phyloP scores from a whole-genome alignment of 1,140 invertebrate genomes.

The Zaprionus taronus region DNA sequence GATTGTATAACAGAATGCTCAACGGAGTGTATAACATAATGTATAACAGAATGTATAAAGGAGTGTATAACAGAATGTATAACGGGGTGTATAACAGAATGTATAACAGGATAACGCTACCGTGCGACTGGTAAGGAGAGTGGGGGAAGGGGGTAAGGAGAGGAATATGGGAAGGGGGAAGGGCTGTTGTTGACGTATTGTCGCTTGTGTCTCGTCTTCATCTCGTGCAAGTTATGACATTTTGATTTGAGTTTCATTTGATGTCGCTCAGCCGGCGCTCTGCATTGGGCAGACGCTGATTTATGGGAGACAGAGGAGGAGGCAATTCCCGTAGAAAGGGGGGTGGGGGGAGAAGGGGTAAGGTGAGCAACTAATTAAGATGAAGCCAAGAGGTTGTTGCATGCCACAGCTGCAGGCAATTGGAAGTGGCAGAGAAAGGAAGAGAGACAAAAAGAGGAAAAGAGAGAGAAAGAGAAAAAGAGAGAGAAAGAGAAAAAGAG shows the following conservation, averaged over 20 bases:
- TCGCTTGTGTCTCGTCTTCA: slow-evolving; percentile 67
- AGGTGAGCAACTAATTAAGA: slow-evolving; percentile 47
- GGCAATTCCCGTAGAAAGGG: neutral
- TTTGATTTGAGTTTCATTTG: slow-evolving; percentile 79
- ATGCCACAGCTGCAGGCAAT: slow-evolving; percentile 37
- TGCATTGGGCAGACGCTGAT: slow-evolving; percentile 40
- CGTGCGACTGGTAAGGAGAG: slow-evolving; percentile 15
- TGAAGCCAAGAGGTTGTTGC: slow-evolving; percentile 22
- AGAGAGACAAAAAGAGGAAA: no score
- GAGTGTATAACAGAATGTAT: no score
- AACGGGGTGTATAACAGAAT: no score
- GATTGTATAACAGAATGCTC: no score
- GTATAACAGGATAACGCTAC: slow-evolving; percentile 21
- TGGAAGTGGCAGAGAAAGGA: neutral
- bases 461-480: no score
- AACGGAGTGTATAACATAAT: no score
- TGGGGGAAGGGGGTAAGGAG: neutral
- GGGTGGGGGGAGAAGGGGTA: neutral
- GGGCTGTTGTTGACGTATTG: slow-evolving; percentile 71
- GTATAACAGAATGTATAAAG: no score
- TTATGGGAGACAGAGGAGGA: slow-evolving; percentile 36
- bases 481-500: no score
- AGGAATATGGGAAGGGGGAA: neutral
- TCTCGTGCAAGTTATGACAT: slow-evolving; percentile 71
- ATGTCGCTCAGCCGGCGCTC: slow-evolving; percentile 71